A percentile compares a stretch with the other conserved stretches of the same genome.
These are phyloP conservation scores for Epistrophe eligans DNA, from an alignment of 2,888 invertebrate genomes.

Conservation along the genomic window DNA sequence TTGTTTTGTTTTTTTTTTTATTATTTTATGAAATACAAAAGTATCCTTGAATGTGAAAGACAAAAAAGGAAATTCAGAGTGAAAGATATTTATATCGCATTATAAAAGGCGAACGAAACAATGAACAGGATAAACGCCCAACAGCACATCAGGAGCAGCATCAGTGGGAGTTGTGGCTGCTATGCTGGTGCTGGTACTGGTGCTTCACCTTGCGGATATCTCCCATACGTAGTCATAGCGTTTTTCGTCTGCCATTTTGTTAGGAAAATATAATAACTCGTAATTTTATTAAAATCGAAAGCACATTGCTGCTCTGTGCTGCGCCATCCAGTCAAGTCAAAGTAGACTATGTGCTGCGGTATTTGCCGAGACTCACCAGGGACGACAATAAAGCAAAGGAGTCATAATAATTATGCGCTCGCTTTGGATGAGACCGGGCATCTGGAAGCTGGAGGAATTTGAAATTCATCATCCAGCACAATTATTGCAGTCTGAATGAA, in stretches of 20 bases:
- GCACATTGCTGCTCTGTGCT: constrained; percentile 15
- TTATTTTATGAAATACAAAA: constrained; percentile 57
- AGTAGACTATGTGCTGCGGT: constrained; percentile 40
- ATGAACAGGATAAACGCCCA: constrained; percentile 59
- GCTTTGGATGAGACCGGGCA: constrained; percentile 35
- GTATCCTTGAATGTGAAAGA: constrained; percentile 53
- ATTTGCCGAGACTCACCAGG: constrained; percentile 71
- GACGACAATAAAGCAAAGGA: constrained; percentile 57
- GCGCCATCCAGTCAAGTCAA: not conserved
- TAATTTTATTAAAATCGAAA: constrained; percentile 75
- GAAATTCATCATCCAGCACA: constrained; percentile 58
- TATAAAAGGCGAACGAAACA: constrained; percentile 70
- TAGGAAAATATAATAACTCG: constrained; percentile 62
- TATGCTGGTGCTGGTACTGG: not conserved
- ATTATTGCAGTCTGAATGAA: constrained; percentile 59
- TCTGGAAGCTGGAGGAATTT: constrained; percentile 29
- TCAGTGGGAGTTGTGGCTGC: not conserved
- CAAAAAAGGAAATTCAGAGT: constrained; percentile 30
- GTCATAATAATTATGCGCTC: constrained; percentile 38
- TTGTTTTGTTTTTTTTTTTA: not conserved
- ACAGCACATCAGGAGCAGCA: not conserved
- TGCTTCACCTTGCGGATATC: constrained; percentile 66
- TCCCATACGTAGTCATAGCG: constrained; percentile 38
- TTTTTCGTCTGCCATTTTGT: constrained; percentile 69
- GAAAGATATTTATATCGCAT: constrained; percentile 66